phyloP scores from a whole-genome alignment of 30 jellyfish, hydroid and myxozoan genomes.

The Cassiopea andromeda region DNA sequence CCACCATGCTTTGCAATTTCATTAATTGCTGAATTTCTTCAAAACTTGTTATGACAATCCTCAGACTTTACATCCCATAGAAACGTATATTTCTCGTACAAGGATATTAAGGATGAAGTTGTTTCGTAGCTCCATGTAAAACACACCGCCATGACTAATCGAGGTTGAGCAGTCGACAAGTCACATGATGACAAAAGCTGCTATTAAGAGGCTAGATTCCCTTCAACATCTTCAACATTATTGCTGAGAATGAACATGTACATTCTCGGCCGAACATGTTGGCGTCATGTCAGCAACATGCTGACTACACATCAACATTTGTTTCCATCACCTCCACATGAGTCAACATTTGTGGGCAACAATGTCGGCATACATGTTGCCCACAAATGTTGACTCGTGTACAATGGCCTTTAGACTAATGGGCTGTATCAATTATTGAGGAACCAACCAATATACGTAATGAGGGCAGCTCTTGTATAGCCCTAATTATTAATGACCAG shows the following conservation, averaged over 20 bases:
- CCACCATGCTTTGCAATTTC: not conserved
- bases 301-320: not conserved
- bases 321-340: not conserved
- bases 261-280: slow-evolving; percentile 1
- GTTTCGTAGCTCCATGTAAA: not conserved
- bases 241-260: slow-evolving; percentile 4
- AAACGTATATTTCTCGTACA: not conserved
- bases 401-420: slow-evolving; percentile 7
- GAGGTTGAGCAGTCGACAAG: not conserved
- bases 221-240: slow-evolving; percentile 5
- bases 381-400: not conserved
- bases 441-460: slow-evolving; percentile 34
- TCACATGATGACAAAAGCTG: not conserved
- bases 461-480: slow-evolving; percentile 13
- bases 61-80: slow-evolving; percentile 1
- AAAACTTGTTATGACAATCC: not conserved
- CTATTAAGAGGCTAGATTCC: not conserved
- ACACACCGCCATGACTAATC: not conserved
- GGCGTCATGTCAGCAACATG: slow-evolving; percentile 1
- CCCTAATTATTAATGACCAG: slow-evolving; percentile 12
- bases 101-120: not conserved
- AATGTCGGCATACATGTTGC: slow-evolving; percentile 16
- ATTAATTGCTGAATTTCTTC: slow-evolving; percentile 2
- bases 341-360: slow-evolving; percentile 17
- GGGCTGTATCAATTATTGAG: slow-evolving; percentile 31